Conservation (phyloP, 2,888 invertebrate genomes). For the Papilio protenor region DNA sequence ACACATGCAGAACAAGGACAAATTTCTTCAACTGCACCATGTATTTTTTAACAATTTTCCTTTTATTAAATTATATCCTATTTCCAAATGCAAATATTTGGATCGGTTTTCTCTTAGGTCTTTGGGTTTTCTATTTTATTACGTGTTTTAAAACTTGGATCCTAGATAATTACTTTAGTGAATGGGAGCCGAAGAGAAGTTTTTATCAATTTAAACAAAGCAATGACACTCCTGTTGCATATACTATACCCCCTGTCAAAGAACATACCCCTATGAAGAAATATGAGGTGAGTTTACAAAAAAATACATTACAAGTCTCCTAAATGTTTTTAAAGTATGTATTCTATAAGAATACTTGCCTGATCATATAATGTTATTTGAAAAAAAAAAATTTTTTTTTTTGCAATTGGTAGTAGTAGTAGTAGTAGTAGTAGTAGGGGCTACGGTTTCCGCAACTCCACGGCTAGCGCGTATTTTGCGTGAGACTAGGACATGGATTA, state of each 20-base stretch:
- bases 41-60: conserved; percentile 71
- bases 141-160: conserved; percentile 71
- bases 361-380: neutral
- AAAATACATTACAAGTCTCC: neutral
- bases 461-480: too few species aligned
- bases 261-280: conserved; percentile 85
- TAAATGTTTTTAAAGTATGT: neutral
- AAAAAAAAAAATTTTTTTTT: neutral
- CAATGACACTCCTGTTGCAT: conserved; percentile 58
- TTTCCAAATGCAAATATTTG: conserved; percentile 73
- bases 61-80: conserved; percentile 66
- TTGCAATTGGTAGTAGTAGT: conserved; percentile 19
- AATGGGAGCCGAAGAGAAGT: conserved; percentile 61
- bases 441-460: too few species aligned
- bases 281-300: conserved; percentile 76
- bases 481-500: too few species aligned
- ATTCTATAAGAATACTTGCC: neutral
- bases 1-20: conserved; percentile 53
- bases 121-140: conserved; percentile 71
- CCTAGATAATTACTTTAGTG: conserved; percentile 72
- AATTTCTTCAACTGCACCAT: conserved; percentile 69
- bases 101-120: conserved; percentile 78
- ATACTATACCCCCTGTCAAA: conserved; percentile 86
- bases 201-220: conserved; percentile 63
- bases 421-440: too few species aligned